phyloP scores from a whole-genome alignment of 2,888 invertebrate species.

The Dilophus febrilis region DNA sequence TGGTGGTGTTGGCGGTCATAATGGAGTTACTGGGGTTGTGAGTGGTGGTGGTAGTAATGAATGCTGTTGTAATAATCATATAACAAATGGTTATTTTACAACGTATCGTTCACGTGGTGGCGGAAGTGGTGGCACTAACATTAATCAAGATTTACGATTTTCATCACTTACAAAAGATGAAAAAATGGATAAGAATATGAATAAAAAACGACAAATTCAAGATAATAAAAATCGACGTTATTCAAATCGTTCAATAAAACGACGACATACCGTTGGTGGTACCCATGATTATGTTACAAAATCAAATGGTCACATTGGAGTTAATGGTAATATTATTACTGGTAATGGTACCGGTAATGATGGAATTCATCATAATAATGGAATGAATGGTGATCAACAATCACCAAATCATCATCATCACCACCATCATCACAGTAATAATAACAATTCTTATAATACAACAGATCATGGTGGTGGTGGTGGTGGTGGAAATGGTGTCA shows the following conservation, averaged over 20 bases:
- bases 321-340: too few relatives aligned
- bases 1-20: slow-evolving; percentile 26
- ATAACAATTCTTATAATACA: too few relatives aligned
- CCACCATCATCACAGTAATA: too few relatives aligned
- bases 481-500: too few relatives aligned
- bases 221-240: slow-evolving; percentile 14
- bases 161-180: slow-evolving; percentile 45
- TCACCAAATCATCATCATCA: too few relatives aligned
- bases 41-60: slow-evolving; percentile 14
- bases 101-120: slow-evolving; percentile 14
- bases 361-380: too few relatives aligned
- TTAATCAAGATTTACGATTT: slow-evolving; percentile 10
- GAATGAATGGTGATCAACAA: too few relatives aligned
- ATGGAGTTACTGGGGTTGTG: slow-evolving; percentile 23
- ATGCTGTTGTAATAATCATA: too few relatives aligned
- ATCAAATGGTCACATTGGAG: not conserved
- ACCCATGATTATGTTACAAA: slow-evolving; percentile 51
- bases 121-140: slow-evolving; percentile 26
- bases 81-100: too few relatives aligned
- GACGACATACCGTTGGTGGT: slow-evolving; percentile 83
- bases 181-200: slow-evolving; percentile 64
- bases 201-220: slow-evolving; percentile 46
- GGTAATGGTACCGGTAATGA: too few relatives aligned
- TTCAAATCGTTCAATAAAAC: slow-evolving; percentile 48
- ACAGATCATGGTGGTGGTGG: too few relatives aligned